phyloP scores from a whole-genome alignment of 2,797 vertebrate species.

The Orientallactaga sibirica region DNA sequence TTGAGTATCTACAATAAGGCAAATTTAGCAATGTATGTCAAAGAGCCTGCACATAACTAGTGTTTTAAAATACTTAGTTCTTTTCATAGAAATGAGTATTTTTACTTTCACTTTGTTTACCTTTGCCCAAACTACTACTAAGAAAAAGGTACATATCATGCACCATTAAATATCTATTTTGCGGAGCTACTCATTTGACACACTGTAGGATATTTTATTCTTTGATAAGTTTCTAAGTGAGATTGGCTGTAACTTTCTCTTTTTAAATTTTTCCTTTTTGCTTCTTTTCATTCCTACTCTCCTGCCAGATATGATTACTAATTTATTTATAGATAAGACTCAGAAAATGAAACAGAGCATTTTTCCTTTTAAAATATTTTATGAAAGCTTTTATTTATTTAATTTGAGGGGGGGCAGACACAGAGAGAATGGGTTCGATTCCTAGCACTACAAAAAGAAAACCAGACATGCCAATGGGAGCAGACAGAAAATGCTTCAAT shows the following conservation, averaged over 20 bases:
- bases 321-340: neutral
- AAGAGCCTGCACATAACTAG: neutral
- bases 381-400: neutral
- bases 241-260: neutral
- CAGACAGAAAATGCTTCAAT: neutral
- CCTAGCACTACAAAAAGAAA: neutral
- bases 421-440: neutral
- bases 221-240: neutral
- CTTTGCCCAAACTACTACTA: conserved; percentile 15
- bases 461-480: neutral
- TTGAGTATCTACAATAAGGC: conserved; percentile 27
- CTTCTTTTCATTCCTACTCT: no score
- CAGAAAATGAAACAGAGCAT: conserved; percentile 22
- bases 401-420: neutral
- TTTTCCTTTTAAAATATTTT: neutral
- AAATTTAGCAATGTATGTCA: neutral
- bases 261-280: neutral
- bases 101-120: conserved; percentile 20
- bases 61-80: conserved; percentile 16
- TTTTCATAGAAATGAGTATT: conserved; percentile 12
- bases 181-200: neutral
- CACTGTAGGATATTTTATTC: neutral
- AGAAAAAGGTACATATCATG: neutral
- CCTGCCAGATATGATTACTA: no score
- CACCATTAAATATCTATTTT: neutral